Percentiles rank a stretch among this genome's conserved stretches.
Evolutionary conservation across 2,113 vertebrate species (phyloP).

Genomic region (Setophaga coronata): DNA sequence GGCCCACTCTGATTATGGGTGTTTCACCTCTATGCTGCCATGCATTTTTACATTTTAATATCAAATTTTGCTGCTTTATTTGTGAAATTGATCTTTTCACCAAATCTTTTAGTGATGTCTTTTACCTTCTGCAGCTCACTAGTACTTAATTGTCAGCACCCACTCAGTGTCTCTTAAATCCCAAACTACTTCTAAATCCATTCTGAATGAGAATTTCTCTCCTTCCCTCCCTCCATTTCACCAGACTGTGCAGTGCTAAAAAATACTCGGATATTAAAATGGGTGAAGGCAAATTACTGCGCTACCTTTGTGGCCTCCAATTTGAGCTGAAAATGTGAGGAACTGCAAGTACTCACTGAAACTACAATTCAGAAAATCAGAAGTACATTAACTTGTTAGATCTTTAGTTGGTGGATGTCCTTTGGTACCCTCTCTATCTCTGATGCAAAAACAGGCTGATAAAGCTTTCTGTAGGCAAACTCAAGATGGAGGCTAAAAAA

Average conservation of each 20-base stretch:
- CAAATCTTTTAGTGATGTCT: neutral
- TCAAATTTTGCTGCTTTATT: neutral
- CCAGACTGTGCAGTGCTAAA: neutral
- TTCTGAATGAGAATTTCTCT: neutral
- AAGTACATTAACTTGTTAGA: neutral
- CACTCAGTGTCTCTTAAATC: neutral
- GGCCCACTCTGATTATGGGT: neutral
- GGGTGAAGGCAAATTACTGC: neutral
- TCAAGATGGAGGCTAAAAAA: neutral
- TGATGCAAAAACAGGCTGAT: neutral
- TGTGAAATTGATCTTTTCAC: neutral
- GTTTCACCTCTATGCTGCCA: neutral
- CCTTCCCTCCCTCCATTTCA: neutral
- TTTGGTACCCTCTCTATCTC: neutral
- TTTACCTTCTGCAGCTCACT: neutral
- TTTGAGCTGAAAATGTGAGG: neutral
- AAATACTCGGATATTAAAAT: neutral
- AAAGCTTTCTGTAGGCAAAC: neutral
- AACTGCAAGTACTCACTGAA: neutral
- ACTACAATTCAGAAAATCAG: neutral
- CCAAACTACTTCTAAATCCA: neutral
- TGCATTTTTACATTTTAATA: neutral
- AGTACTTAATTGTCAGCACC: neutral
- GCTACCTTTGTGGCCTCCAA: neutral
- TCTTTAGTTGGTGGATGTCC: neutral